A percentile compares a stretch with the other conserved stretches of the same genome.
Conservation (phyloP, 2,113 vertebrate species). For the Procavia capensis region DNA sequence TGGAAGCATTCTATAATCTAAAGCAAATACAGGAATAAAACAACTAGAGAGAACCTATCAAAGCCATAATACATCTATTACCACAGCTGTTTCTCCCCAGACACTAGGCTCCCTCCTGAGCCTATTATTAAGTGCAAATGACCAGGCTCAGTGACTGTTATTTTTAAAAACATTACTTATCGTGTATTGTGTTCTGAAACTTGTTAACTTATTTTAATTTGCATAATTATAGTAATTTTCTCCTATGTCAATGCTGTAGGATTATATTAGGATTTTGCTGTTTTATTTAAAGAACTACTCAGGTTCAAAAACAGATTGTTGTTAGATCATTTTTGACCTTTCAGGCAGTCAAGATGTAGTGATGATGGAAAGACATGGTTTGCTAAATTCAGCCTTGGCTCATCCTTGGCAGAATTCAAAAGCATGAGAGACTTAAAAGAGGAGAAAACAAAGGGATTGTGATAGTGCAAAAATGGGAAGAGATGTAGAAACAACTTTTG, state of each 20-base stretch:
- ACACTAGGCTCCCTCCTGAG: slow-evolving; percentile 84
- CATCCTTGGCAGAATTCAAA: background rate
- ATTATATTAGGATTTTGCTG: slow-evolving; percentile 80
- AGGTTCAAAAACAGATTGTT: slow-evolving; percentile 69
- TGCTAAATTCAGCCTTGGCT: background rate
- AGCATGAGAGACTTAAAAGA: background rate
- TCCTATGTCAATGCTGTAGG: slow-evolving; percentile 75
- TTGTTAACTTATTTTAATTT: slow-evolving; percentile 87
- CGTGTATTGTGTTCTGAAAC: slow-evolving; percentile 83
- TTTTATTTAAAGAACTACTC: slow-evolving; percentile 74
- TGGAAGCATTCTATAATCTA: slow-evolving; percentile 81
- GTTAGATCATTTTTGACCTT: slow-evolving; percentile 58
- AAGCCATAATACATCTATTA: slow-evolving; percentile 84
- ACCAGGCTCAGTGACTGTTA: slow-evolving; percentile 87
- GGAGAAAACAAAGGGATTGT: background rate
- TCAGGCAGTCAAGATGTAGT: slow-evolving; percentile 30
- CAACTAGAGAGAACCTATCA: slow-evolving; percentile 83
- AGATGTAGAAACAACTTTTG: background rate
- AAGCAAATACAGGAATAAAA: slow-evolving; percentile 83
- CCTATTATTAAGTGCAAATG: slow-evolving; percentile 87
- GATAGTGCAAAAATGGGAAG: background rate
- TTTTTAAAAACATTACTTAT: slow-evolving; percentile 87
- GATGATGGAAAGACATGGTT: background rate
- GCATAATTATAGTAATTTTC: slow-evolving; percentile 88
- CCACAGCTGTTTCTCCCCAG: slow-evolving; percentile 83